Evolutionary conservation across 2,113 vertebrate species (phyloP), one percentile per base, ranked within the genome.

Genomic region (Otocyon megalotis): DNA sequence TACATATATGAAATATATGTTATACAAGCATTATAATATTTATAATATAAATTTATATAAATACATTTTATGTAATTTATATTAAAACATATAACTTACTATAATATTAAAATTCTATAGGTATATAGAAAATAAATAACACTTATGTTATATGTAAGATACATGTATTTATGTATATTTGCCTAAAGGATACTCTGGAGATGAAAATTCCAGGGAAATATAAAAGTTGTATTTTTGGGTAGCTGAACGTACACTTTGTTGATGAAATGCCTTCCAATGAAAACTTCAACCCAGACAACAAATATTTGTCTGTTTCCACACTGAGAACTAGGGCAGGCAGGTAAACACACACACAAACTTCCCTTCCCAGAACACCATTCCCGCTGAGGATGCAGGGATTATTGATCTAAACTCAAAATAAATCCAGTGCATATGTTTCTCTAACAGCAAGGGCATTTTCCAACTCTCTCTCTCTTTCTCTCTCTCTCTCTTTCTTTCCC

Each of bases 261-360:
- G 85, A 96, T 94, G n/a, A 98, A 97, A 69, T 95, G 26, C 43
- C 86, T 96, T 90, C 80, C 95, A 82, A 53, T 76, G 63, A 96
- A 88, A 97, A 98, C 90, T 86, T 97, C 72, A 87, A 93, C 82
- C 86, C 37, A 94, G 84, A 17, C 94, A 82, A 58, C 76, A 83
- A 96, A 92, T 60, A 63, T 90, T 63, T 91, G 74, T 56, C 62
- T 89, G 71, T 28, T 96, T 65, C 85, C 19, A 69, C 48, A 65
- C 84, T 7, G 88, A 95, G 96, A 93, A 67, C 35, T 62, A 87
- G 62, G 4, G 35, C 65, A 86, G 60, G 56, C 94, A 96, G 93
- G 60, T 90, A 98, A 98, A 97, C 93, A 98, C 54, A 96, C 90
- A 94, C 12, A 63, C 24, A 88, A 74, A 71, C 88, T 71, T 86